Base-by-base conservation (phyloP, 1,140 invertebrate species). In the Anastrepha obliqua region DNA sequence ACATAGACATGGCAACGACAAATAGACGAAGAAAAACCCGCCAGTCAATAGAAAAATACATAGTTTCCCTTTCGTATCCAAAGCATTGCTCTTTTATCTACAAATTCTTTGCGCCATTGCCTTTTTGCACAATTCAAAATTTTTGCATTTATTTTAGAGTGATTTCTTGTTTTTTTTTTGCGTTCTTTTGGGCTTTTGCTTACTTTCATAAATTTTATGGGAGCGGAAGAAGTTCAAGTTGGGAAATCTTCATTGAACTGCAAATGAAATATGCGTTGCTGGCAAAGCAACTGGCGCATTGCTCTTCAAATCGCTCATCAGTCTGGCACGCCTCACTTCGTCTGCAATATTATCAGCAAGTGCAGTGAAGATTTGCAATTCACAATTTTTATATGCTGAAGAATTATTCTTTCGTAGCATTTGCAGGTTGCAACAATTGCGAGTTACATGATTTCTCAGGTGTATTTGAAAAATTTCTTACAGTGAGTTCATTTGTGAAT, bases 141-240 rank as follows among this genome's bases (percentile, higher is more conserved):
- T 51, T 81, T 51, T 81, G 74, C 74, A 81, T 81, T 81, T 81
- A 55, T 81, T 81, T 81, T 51, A 81, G n/a, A 47, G 44, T 58
- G 7, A 17, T 81, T 55, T 55, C 55, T 20, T 29, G 9, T 20
- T 29, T 81, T 47, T 58, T 55, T 81, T 29, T 81, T 70, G 15
- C 55, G 55, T 81, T 51, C 74, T 55, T 55, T 55, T 81, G 74
- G 74, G 74, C 74, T 81, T 81, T 81, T 81, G 47, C 74, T 81
- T 81, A 55, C 74, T 55, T 81, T 81, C 74, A 81, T 81, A 81
- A 81, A 81, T 81, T 81, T 55, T 81, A 55, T 11, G 51, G 47
- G 74, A 81, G 74, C 74, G 51, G 47, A 81, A 81, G 74, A 81
- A 81, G 74, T 81, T 81, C 74, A 81, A 81, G 47, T 81, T 81